Base-by-base conservation (phyloP, 2,113 vertebrate species). In the Sturnira hondurensis region DNA sequence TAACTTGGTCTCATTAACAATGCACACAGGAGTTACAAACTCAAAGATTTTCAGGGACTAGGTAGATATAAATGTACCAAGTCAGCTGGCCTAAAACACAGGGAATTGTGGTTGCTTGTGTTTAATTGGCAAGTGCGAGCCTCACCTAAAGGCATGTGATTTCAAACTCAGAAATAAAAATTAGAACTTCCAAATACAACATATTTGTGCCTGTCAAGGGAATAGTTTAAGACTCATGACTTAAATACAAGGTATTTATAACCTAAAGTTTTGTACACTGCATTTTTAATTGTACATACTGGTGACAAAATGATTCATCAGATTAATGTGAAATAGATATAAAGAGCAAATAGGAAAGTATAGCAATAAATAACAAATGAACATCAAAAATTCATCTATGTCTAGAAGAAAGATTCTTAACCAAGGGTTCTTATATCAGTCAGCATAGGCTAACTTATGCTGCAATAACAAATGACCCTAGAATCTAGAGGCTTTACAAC, bases 151-250 rank as follows among this genome's bases (percentile, higher is more conserved):
- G 65, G 20, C 16, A 94, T 43, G 38, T 45, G 20, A 92, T 78
- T 92, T 63, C 77, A 88, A 84, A 89, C 31, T 16, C 56, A 86
- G 88, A 90, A 91, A 90, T 45, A 85, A 91, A 94, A 92, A 84
- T 45, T 36, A 89, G 65, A 89, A n/a, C 70, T 16, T 50, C 12
- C 10, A 73, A 85, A 78, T 17, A 91, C 41, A 76, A 77, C 2
- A 58, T 14, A 67, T 58, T 8, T 89, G 78, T 85, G 22, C 41
- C 54, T 56, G 31, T 10, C 20, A 89, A 93, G 28, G 2, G 22
- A 67, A 78, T 13, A 89, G 52, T 31, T 50, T 80, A 81, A 89
- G 41, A 67, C 22, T 45, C 6, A 5, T 74, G 43, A 74, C 50
- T 89, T 78, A 95, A 89, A 83, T 5, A 28, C 20, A 43, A 89